Evolutionary conservation across 1,140 invertebrate genomes (phyloP).

Genomic region (Rhopalosiphum padi): DNA sequence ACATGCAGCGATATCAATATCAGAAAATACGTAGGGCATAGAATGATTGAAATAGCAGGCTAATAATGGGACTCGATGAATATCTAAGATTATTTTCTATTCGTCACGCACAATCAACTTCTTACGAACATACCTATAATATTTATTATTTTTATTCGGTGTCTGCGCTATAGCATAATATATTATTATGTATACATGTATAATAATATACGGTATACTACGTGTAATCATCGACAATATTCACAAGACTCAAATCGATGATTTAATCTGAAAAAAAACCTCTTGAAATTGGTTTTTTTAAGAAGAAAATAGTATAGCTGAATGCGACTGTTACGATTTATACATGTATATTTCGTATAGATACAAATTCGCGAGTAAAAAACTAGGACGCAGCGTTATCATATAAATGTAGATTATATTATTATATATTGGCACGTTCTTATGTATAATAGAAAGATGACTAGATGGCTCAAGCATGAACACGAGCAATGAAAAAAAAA

Average conservation of each 20-base stretch:
- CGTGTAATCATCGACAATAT: background rate
- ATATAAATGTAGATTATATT: background rate
- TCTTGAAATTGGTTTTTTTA: background rate
- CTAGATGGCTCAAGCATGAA: background rate
- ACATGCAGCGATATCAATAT: background rate
- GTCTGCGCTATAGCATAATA: background rate
- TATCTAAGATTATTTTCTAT: background rate
- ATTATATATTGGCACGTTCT: background rate
- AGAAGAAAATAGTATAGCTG: background rate
- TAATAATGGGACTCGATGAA: background rate
- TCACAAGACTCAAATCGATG: background rate
- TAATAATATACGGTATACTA: background rate
- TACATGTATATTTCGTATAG: too few relatives aligned
- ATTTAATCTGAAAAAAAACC: background rate
- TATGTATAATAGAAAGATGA: background rate
- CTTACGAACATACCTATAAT: background rate
- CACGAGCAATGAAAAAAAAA: background rate
- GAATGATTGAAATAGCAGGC: background rate
- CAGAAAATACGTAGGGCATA: background rate
- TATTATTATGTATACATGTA: background rate
- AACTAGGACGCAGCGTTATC: background rate
- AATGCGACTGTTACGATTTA: background rate
- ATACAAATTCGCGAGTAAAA: background rate
- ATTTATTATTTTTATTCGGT: background rate
- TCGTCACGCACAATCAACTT: background rate